Evolutionary conservation across 1,140 invertebrate species (phyloP), one percentile per base, ranked within the genome.

Genomic region (Aphaenogaster ashmeadi): DNA sequence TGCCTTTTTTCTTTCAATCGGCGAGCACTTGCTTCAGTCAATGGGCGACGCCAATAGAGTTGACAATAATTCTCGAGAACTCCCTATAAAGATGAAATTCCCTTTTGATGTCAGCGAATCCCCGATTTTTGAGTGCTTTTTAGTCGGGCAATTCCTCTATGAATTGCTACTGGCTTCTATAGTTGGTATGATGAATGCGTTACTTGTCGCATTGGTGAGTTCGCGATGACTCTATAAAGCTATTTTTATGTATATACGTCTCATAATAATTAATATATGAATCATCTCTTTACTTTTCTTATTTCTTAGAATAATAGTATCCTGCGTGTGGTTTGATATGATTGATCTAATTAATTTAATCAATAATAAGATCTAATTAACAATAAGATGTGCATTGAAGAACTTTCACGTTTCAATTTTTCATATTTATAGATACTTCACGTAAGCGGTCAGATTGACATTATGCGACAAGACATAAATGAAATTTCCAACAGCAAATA

Each of bases 21-120:
- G 66, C 50, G 64, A 56, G 8, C 50, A 71, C 21, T 2, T 72
- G 8, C 11, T 71, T 18, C 62, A 60, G 5, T 44, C 47, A 38
- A 18, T 60, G 13, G 41, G 44, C 21, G 41, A 72, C 7, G 38
- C 21, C 41, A 77, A 27, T 77, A 13, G 36, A 15, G 11, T 41
- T 15, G 54, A 60, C 3, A 69, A 77, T 41, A 41, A 4, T 41
- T 41, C 72, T 4, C 47, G 69, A 15, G 58, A 86, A 54, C 66
- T 89, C 0, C 44, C 85, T 3, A 38, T 89, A 9, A 85, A 86
- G 64, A 89, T 89, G 88, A 54, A 89, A n/a, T 33, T 88, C 11
- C 88, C 88, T 0, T 88, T 88, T 15, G 69, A 56, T 1, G 58
- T 36, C 54, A 60, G 44, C 4, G 18, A 56, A 11, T 56, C 60